Percentiles rank a stretch among this genome's conserved stretches.
Conservation (phyloP, 2,888 invertebrate genomes). For the Horisme vitalbata region DNA sequence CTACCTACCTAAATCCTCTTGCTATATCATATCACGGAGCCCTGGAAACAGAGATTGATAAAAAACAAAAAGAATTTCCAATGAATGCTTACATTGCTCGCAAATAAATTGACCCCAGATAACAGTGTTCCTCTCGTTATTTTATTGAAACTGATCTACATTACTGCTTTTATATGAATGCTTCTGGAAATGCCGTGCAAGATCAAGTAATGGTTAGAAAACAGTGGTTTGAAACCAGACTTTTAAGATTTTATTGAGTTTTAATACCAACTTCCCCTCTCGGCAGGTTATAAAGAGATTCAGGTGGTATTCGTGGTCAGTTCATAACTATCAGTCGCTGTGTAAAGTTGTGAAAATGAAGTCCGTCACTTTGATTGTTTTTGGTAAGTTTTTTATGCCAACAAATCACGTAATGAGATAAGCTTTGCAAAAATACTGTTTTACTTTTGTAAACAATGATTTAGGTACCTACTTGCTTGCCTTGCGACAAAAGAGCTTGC, state of each 20-base stretch:
- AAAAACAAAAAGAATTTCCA: constrained; percentile 33
- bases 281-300: constrained; percentile 51
- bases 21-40: not conserved
- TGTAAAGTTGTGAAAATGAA: constrained; percentile 59
- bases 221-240: not conserved
- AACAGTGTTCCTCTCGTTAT: constrained; percentile 5
- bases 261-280: constrained; percentile 41
- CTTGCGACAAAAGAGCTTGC: too few relatives aligned
- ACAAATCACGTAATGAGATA: too few relatives aligned
- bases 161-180: constrained; percentile 9
- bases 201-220: constrained; percentile 7
- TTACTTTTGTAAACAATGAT: too few relatives aligned
- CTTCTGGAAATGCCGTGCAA: not conserved
- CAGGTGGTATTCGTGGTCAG: constrained; percentile 46
- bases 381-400: constrained; percentile 56
- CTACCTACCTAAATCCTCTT: not conserved
- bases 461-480: too few relatives aligned
- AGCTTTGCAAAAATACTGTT: too few relatives aligned
- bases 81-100: constrained; percentile 15
- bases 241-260: constrained; percentile 25
- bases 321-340: constrained; percentile 43
- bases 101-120: constrained; percentile 32
- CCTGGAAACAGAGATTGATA: constrained; percentile 15
- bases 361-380: constrained; percentile 58
- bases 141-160: constrained; percentile 13